These are phyloP conservation scores for Montipora capitata DNA, from an alignment of 92 coral and sea anemone genomes.

Conservation along the genomic window DNA sequence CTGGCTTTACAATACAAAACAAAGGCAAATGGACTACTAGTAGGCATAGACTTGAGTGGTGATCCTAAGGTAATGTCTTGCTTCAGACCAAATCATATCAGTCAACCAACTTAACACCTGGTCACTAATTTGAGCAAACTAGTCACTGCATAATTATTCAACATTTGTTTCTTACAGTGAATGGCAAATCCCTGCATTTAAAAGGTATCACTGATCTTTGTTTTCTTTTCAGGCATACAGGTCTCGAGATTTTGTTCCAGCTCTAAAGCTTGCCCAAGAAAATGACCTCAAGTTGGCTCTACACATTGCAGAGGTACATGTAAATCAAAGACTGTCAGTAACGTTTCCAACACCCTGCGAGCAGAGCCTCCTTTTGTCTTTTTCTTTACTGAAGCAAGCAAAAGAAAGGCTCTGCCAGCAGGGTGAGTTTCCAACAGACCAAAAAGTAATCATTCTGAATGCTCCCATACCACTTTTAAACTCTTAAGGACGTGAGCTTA, in stretches of 20 bases:
- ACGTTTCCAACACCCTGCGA: too few species aligned
- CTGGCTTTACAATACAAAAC: constrained; percentile 75
- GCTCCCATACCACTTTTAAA: too few species aligned
- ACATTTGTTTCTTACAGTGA: neutral
- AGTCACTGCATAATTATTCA: neutral
- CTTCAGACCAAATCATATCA: too few species aligned
- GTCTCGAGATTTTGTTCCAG: constrained; percentile 84
- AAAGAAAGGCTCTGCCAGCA: too few species aligned
- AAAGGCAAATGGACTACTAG: constrained; percentile 61
- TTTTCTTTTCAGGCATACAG: constrained; percentile 67
- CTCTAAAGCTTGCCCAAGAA: constrained; percentile 83
- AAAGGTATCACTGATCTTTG: too few species aligned
- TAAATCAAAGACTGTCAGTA: too few species aligned
- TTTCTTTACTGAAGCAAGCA: too few species aligned
- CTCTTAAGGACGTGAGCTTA: too few species aligned
- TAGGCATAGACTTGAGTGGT: constrained; percentile 94
- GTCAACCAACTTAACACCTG: neutral
- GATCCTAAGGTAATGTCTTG: constrained; percentile 76
- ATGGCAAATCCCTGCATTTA: neutral
- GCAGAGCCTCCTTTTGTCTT: too few species aligned
- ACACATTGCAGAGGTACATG: constrained; percentile 91
- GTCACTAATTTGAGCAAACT: neutral
- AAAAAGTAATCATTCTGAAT: too few species aligned
- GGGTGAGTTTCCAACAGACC: too few species aligned
- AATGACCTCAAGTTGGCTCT: constrained; percentile 87